Evolutionary conservation across 2,888 invertebrate genomes (phyloP).

Genomic region (Endomychus coccineus): DNA sequence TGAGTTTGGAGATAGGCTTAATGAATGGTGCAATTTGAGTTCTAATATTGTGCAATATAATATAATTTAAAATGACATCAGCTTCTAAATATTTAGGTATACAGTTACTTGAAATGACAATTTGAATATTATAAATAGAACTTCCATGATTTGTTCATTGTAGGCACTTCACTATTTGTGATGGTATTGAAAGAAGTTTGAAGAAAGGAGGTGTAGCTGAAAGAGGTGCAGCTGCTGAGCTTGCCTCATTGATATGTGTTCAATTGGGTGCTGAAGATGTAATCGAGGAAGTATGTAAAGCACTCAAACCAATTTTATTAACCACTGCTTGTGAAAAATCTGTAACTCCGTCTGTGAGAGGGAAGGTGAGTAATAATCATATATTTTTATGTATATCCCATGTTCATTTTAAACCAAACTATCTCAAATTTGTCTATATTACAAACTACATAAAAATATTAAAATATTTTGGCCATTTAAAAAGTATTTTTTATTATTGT

Average conservation of each 20-base stretch:
- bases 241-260: constrained; percentile 73
- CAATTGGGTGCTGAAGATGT: constrained; percentile 67
- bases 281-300: constrained; percentile 61
- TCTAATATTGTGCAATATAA: no score
- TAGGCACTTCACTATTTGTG: constrained; percentile 66
- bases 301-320: constrained; percentile 65
- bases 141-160: constrained; percentile 8
- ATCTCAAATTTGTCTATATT: no score
- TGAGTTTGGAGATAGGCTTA: not conserved
- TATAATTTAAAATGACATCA: no score
- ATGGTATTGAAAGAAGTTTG: constrained; percentile 73
- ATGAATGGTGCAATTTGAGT: no score
- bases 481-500: no score
- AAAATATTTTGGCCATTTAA: no score
- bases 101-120: no score
- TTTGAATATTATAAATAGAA: no score
- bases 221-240: constrained; percentile 70
- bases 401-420: no score
- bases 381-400: no score
- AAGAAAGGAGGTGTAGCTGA: constrained; percentile 79
- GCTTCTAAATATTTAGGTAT: no score
- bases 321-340: constrained; percentile 68
- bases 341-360: constrained; percentile 65
- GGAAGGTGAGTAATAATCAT: constrained; percentile 52
- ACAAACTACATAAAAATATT: no score